Evolutionary conservation across 2,888 invertebrate genomes (phyloP).

Genomic region (Leptothorax acervorum): DNA sequence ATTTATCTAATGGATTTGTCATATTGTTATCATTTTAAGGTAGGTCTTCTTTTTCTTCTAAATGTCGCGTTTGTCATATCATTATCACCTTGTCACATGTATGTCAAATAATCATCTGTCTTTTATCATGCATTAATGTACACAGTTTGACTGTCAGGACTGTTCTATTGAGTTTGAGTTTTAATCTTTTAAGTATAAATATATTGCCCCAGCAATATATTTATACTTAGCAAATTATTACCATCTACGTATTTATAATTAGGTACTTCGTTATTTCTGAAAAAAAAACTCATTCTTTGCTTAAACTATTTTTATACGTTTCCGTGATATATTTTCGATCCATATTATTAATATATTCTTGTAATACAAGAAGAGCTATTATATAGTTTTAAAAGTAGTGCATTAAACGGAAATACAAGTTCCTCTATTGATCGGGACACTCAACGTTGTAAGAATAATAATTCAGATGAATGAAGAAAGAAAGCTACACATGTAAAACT

Average conservation of each 20-base stretch:
- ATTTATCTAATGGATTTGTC: conserved; percentile 2
- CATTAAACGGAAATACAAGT: not conserved
- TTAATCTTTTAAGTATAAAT: not conserved
- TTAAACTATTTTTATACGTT: not conserved
- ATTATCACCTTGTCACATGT: not conserved
- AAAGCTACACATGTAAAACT: not conserved
- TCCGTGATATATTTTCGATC: not conserved
- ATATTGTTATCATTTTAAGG: not conserved
- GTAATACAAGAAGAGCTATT: not conserved
- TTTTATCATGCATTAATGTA: not conserved
- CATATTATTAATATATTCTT: not conserved
- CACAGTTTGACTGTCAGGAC: not conserved
- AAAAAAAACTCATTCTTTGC: not conserved
- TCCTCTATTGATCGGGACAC: not conserved
- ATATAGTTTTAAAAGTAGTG: not conserved
- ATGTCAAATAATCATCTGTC: not conserved
- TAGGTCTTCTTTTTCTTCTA: not conserved
- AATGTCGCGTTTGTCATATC: not conserved
- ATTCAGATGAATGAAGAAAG: not conserved
- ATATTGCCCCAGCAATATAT: not conserved
- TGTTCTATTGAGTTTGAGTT: not conserved
- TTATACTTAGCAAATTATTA: too few species aligned
- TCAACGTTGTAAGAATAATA: not conserved
- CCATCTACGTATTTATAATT: not conserved
- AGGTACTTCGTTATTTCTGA: not conserved